Base-by-base conservation (phyloP, 2,113 vertebrate genomes). In the Cephalopterus ornatus region DNA sequence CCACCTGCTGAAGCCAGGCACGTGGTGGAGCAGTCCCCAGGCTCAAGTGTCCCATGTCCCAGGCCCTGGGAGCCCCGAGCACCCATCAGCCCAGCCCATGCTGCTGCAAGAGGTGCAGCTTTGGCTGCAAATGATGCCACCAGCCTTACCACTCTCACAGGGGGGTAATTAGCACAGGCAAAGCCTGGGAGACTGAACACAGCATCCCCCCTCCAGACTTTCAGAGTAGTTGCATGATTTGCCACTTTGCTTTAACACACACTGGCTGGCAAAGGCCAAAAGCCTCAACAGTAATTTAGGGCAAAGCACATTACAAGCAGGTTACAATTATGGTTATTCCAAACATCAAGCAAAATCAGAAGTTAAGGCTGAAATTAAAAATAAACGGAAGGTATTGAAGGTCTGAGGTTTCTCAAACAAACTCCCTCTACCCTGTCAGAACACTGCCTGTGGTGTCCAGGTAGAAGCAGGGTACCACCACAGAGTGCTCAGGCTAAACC, bases 321-420 rank as follows among this genome's bases (percentile, higher is more conserved):
- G 89, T 93, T 92, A 93, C 94, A 84, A 85, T 61, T 78, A 93
- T 35, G 33, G 88, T 81, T 97, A 93, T 91, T 87, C 44, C 73
- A 81, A 95, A 96, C 89, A 92, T 11, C 83, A 89, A 96, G 92
- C 92, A 71, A 97, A 95, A 90, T 49, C 75, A 86, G 75, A 92
- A 90, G 62, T 91, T 93, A 96, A 94, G 92, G 95, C 88, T 96
- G 92, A 95, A 96, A 96, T 90, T 14, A 89, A 95, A 93, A 83
- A 89, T 33, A 83, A 88, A 59, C 7, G 1, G 77, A 80, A 91
- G n/a, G 74, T 74, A 26, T 37, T 71, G 85, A 86, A 92, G 65
- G 65, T 88, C 72, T 88, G 75, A 93, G 50, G 63, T 84, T 85
- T 88, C 59, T 80, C 82, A 49, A 56, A 56, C 20, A 16, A 78